Conservation (phyloP, 2,797 vertebrate species). For the Taeniopygia guttata region DNA sequence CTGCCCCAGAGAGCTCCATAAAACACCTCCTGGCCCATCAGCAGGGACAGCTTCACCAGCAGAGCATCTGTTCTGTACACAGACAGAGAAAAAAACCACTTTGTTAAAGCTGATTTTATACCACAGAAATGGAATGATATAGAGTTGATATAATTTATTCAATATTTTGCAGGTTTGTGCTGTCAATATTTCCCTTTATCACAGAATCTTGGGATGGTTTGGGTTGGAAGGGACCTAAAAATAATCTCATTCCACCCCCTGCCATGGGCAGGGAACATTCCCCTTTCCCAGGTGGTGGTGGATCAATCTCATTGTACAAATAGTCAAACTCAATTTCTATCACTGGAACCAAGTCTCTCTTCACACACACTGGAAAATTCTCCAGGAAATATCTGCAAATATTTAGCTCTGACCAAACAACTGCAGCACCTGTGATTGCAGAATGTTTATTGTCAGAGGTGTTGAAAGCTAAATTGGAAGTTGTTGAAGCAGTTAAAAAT, state of each 20-base stretch:
- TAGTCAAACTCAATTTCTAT: background rate
- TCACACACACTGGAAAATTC: background rate
- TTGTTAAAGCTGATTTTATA: background rate
- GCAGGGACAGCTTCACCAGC: conserved; percentile 85
- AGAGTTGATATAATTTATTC: background rate
- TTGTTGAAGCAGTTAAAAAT: background rate
- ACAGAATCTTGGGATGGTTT: too few species aligned
- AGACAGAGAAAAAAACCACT: background rate
- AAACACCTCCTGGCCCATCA: conserved; percentile 90
- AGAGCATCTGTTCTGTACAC: conserved; percentile 85
- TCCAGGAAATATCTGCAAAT: background rate
- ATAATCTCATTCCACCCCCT: background rate
- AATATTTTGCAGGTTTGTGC: background rate
- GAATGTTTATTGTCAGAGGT: background rate
- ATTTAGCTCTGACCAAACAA: background rate
- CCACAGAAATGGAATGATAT: background rate
- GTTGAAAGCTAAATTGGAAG: background rate
- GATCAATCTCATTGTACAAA: background rate
- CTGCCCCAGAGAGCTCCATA: conserved; percentile 92
- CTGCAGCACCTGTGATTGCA: background rate
- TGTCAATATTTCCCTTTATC: background rate
- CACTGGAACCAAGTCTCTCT: background rate
- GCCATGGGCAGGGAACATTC: background rate
- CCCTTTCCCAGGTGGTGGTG: background rate
- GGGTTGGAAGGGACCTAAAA: background rate